phyloP scores from a whole-genome alignment of 2,113 vertebrate species.

The Egretta garzetta region DNA sequence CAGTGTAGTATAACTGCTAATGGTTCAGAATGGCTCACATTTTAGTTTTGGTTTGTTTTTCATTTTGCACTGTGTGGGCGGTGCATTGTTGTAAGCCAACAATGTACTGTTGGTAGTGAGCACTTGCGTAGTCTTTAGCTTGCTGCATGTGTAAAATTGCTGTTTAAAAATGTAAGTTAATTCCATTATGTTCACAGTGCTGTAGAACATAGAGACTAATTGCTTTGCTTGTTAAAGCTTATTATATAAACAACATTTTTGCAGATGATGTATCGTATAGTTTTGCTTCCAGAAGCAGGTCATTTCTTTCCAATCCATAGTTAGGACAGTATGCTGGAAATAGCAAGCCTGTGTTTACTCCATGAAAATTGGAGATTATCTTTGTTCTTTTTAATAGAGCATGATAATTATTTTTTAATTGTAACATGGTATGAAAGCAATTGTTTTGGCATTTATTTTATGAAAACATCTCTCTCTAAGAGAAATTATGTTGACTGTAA shows the following conservation, averaged over 20 bases:
- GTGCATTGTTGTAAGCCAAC: constrained; percentile 95
- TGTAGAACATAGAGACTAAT: constrained; percentile 51
- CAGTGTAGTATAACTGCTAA: neutral
- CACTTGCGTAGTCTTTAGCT: constrained; percentile 22
- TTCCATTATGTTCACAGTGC: neutral
- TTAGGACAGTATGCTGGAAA: neutral
- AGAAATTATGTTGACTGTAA: neutral
- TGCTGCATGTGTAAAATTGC: constrained; percentile 49
- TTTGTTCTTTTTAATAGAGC: neutral
- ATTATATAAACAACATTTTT: neutral
- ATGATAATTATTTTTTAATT: neutral
- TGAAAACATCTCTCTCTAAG: neutral
- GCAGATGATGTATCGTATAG: neutral
- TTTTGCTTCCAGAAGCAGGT: neutral
- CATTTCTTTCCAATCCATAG: neutral
- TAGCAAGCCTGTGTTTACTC: neutral
- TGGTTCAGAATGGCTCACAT: constrained; percentile 7
- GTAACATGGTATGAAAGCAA: neutral
- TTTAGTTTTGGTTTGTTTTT: constrained; percentile 10
- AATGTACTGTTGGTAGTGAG: constrained; percentile 91
- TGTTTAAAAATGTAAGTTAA: neutral
- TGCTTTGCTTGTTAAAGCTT: constrained; percentile 52
- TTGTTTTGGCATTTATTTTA: neutral
- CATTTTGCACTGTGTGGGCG: constrained; percentile 85
- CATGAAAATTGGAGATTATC: neutral